Evolutionary conservation across 2,888 invertebrate species (phyloP).

Genomic region (Dione vanillae): DNA sequence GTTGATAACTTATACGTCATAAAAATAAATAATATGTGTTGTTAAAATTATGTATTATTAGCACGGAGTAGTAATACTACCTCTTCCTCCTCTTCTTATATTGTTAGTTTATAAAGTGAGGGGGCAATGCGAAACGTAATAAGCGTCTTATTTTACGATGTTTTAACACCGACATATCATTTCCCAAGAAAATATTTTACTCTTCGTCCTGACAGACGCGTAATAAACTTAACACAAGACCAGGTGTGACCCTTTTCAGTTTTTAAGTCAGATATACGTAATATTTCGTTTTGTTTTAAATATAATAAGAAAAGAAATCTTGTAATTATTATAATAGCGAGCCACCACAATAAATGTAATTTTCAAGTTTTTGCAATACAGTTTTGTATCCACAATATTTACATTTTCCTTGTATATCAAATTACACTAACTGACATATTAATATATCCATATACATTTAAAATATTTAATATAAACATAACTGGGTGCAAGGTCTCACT

Average conservation of each 20-base stretch:
- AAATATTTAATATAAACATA: conserved; percentile 18
- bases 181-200: conserved; percentile 64
- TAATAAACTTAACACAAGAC: conserved; percentile 59
- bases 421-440: no score
- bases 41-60: no score
- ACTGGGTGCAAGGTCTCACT: not conserved
- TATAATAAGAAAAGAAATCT: no score
- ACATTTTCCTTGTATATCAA: no score
- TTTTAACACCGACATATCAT: conserved; percentile 58
- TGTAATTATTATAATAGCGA: no score
- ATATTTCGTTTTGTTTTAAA: no score
- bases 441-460: not conserved
- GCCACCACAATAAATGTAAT: no score
- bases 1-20: no score
- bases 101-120: conserved; percentile 20
- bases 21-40: no score
- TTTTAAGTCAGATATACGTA: no score
- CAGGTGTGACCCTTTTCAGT: conserved; percentile 22
- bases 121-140: conserved; percentile 65
- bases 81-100: no score
- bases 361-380: not conserved
- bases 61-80: no score
- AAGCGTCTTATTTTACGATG: conserved; percentile 70
- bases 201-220: conserved; percentile 56
- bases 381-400: not conserved